Percentiles rank a stretch among this genome's conserved stretches.
Evolutionary conservation across 2,113 vertebrate species (phyloP).

Genomic region (Meriones unguiculatus): DNA sequence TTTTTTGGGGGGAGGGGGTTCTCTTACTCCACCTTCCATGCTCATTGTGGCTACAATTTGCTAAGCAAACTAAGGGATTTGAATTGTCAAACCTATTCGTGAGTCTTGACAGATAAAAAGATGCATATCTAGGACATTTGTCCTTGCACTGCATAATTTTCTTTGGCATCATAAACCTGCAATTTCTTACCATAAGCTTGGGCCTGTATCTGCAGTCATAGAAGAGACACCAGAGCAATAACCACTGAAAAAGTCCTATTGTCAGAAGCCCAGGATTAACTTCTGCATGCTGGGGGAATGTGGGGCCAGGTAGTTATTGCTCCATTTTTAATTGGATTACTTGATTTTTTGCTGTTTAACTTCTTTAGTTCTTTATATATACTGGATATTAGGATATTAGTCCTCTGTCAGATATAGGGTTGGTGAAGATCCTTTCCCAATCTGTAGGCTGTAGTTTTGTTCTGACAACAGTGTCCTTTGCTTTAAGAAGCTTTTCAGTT

Average conservation of each 20-base stretch:
- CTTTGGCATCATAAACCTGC: too few relatives aligned
- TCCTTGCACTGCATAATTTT: background rate
- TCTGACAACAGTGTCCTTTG: too few relatives aligned
- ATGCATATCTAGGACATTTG: background rate
- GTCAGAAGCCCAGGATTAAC: slow-evolving; percentile 83
- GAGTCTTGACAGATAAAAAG: background rate
- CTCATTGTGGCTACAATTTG: background rate
- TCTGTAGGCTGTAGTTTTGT: too few relatives aligned
- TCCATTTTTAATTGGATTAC: too few relatives aligned
- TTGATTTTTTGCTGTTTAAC: too few relatives aligned
- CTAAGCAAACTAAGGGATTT: background rate
- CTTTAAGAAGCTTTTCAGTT: too few relatives aligned
- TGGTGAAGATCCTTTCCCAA: too few relatives aligned
- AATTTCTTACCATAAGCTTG: background rate
- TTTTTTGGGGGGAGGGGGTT: background rate
- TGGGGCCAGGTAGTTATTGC: slow-evolving; percentile 88
- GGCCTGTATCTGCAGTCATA: background rate
- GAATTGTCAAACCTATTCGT: too few relatives aligned
- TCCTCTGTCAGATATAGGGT: too few relatives aligned
- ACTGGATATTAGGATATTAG: too few relatives aligned
- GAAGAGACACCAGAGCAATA: background rate
- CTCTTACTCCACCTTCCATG: background rate
- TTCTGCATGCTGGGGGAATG: slow-evolving; percentile 91
- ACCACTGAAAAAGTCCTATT: background rate
- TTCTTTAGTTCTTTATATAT: too few relatives aligned